These are phyloP conservation scores for Bradynema listronoti DNA, from an alignment of 1,140 invertebrate species.

Conservation along the genomic window DNA sequence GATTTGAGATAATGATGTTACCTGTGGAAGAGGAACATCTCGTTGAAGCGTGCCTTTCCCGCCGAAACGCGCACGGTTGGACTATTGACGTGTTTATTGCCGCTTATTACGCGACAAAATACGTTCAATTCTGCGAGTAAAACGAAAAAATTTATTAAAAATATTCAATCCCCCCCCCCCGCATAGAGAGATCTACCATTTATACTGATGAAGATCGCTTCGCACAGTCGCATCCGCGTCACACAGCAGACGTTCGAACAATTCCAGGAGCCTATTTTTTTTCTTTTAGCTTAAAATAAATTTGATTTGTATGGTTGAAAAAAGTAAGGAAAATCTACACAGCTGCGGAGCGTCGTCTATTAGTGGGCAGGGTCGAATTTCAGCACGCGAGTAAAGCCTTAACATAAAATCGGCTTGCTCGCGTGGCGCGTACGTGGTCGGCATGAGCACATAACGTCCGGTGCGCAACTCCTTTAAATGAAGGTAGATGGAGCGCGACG, in stretches of 20 bases:
- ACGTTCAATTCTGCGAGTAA: constrained; percentile 8
- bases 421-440: constrained; percentile 53
- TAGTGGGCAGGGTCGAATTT: neutral
- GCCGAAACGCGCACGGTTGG: neutral
- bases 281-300: neutral
- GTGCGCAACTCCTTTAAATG: constrained; percentile 31
- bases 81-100: constrained; percentile 11
- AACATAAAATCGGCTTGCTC: constrained; percentile 53
- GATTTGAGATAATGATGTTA: neutral
- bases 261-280: neutral
- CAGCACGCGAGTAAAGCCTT: constrained; percentile 38
- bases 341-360: neutral
- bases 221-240: neutral
- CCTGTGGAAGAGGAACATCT: constrained; percentile 22
- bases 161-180: neutral
- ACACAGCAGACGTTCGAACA: neutral
- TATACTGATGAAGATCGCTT: neutral
- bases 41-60: constrained; percentile 3
- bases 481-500: constrained; percentile 43
- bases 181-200: neutral
- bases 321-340: neutral
- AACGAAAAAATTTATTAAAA: constrained; percentile 1
- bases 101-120: constrained; percentile 5
- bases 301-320: too few species aligned
- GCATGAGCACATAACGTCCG: constrained; percentile 48